Base-by-base conservation (phyloP, 2,113 vertebrate genomes). In the Lipotes vexillifer region DNA sequence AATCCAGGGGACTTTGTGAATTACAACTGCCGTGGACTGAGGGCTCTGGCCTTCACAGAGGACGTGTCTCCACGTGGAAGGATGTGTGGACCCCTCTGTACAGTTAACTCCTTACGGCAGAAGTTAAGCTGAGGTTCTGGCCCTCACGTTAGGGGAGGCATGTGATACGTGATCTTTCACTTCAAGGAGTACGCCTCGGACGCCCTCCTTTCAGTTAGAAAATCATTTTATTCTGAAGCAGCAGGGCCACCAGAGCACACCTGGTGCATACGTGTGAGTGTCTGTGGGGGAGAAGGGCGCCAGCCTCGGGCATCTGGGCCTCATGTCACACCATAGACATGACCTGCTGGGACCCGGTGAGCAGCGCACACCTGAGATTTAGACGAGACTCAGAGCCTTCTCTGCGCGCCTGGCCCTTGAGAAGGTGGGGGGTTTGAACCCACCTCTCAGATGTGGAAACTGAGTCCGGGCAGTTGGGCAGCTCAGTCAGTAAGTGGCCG, bases 61-160 rank as follows among this genome's bases (percentile, higher is more conserved):
- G 49, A 57, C 2, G 4, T 3, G 5, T 95, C 20, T 91, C 25
- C 36, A 46, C 21, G 21, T 49, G 4, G 82, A 41, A 31, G 87
- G 33, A 20, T 1, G 23, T 1, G 0, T 1, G 11, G 14, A 2
- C 63, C 20, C 33, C 71, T n/a, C 31, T n/a, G 17, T 63, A 55
- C 36, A 55, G 7, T 8, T 14, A 31, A 31, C 49, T 44, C 14
- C 49, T 33, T 33, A 2, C 4, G 41, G 33, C 46, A 17, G 71
- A 46, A n/a, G 27, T 33, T 1, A 0, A 8, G 41, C 14, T n/a
- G 33, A 52, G 6, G 8, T 13, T 31, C 29, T 6, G 5, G 55
- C 38, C 14, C 44, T 36, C 14, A 3, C 7, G 0, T 0, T 29
- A 46, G 13, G 2, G 6, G 3, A 13, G 23, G 8, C 12, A 1